A percentile compares a stretch with the other conserved stretches of the same genome.
Evolutionary conservation across 2,797 vertebrate genomes (phyloP).

Genomic region (Buphagus erythrorhynchus): DNA sequence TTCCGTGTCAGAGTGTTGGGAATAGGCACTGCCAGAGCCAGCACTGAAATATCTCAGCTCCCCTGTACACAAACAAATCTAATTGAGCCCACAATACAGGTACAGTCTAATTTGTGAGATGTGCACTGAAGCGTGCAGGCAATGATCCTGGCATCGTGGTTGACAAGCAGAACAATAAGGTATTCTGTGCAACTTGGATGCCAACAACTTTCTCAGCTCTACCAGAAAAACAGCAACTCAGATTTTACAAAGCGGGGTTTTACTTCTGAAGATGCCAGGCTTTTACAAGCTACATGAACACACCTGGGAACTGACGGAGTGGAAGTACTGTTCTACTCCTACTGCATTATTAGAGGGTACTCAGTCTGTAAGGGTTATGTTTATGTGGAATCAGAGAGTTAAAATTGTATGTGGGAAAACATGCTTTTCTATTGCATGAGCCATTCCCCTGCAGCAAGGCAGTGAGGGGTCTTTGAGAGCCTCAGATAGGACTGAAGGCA

Average conservation of each 20-base stretch:
- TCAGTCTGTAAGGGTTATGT: neutral
- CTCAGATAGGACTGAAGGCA: neutral
- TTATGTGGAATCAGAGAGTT: neutral
- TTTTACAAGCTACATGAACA: neutral
- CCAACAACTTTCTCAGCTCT: neutral
- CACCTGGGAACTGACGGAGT: neutral
- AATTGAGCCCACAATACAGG: neutral
- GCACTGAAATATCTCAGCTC: neutral
- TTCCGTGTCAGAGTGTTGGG: neutral
- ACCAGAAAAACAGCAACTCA: neutral
- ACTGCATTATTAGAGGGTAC: neutral
- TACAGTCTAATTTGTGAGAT: slow-evolving; percentile 37
- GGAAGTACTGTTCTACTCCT: neutral
- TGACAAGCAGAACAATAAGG: slow-evolving; percentile 43
- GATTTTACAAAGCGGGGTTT: neutral
- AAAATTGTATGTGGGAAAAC: neutral
- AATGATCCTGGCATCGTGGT: neutral
- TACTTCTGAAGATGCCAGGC: neutral
- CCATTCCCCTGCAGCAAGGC: neutral
- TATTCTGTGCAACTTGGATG: neutral
- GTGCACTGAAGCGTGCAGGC: neutral
- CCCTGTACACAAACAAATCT: neutral
- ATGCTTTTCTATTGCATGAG: neutral
- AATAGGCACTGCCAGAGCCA: neutral
- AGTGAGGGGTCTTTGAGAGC: neutral